Base-by-base conservation (phyloP, 2,797 vertebrate genomes). In the Lagodon rhomboides region DNA sequence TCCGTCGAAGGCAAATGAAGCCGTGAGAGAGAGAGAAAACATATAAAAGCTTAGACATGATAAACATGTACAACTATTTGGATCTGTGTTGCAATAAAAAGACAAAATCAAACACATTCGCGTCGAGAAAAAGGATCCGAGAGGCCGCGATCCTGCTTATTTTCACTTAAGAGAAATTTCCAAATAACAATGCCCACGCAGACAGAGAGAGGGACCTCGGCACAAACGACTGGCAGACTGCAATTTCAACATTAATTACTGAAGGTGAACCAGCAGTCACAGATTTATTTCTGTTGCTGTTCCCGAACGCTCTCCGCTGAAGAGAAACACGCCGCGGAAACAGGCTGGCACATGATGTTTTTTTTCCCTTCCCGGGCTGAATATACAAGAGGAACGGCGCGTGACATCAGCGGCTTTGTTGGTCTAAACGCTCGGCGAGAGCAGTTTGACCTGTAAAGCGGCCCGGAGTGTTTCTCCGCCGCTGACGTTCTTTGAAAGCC, bases 221-320 rank as follows among this genome's bases (percentile, higher is more conserved):
- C 87, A 74, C 77, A 85, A 92, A 89, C 66, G 73, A 79, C 71
- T 77, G 75, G 41, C 77, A 84, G 64, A 84, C 60, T 74, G 55
- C 68, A 85, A 82, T 86, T 87, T 88, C 62, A 74, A 80, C 90
- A 77, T 84, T 85, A 88, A 92, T 91, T 79, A 86, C 81, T 71
- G 66, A 90, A 92, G 90, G 88, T 89, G 84, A 92, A 88, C 73
- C 88, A 88, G 83, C 88, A 92, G 85, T 93, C 80, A 66, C 69
- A 66, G 69, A 72, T 90, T 82, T 78, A 4, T n/a, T 75, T 88
- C 87, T 78, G 2, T 73, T 88, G 85, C 75, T 75, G 61, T 85
- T 78, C 81, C 82, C 59, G 85, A 80, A 77, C 46, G 68, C 55
- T 67, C 47, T 46, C 49, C 7, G 74, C 75, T 83, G 74, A 84